Conservation (phyloP, 2,888 invertebrate genomes). For the Oscheius sp. region DNA sequence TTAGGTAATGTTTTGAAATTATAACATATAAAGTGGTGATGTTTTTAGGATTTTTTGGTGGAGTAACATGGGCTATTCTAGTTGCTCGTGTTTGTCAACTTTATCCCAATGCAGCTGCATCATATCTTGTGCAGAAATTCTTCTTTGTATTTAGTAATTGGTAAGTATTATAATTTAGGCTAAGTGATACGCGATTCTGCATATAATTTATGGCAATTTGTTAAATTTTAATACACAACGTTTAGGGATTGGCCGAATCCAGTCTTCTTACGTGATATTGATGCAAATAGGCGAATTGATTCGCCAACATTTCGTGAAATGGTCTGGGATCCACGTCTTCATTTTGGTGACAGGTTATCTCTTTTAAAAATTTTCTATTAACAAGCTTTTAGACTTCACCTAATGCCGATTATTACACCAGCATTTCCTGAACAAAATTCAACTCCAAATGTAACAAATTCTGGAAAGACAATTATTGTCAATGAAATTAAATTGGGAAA, state of each 20-base stretch:
- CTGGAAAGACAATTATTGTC: conserved; percentile 91
- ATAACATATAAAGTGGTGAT: too few relatives aligned
- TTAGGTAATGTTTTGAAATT: conserved; percentile 77
- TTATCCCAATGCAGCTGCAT: conserved; percentile 94
- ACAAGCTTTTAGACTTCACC: conserved; percentile 82
- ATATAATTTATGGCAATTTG: background rate
- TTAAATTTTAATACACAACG: background rate
- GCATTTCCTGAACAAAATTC: conserved; percentile 99
- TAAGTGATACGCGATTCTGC: background rate
- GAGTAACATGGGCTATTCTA: conserved; percentile 99
- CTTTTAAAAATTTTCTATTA: background rate
- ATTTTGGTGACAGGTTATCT: conserved; percentile 32
- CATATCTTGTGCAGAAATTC: conserved; percentile 95
- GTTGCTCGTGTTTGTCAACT: conserved; percentile 97
- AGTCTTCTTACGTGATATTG: conserved; percentile 89
- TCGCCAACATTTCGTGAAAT: conserved; percentile 79
- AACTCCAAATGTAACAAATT: conserved; percentile 94
- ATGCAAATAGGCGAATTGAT: conserved; percentile 59
- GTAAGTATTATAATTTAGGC: conserved; percentile 74
- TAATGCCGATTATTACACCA: conserved; percentile 99
- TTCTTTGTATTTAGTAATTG: conserved; percentile 97
- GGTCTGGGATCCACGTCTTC: conserved; percentile 90
- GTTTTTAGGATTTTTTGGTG: conserved; percentile 82
- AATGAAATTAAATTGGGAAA: conserved; percentile 83
- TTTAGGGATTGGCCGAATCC: conserved; percentile 93